A percentile compares a stretch with the other conserved stretches of the same genome.
Conservation (phyloP, 1,140 invertebrate genomes). For the Drosophila tropicalis region DNA sequence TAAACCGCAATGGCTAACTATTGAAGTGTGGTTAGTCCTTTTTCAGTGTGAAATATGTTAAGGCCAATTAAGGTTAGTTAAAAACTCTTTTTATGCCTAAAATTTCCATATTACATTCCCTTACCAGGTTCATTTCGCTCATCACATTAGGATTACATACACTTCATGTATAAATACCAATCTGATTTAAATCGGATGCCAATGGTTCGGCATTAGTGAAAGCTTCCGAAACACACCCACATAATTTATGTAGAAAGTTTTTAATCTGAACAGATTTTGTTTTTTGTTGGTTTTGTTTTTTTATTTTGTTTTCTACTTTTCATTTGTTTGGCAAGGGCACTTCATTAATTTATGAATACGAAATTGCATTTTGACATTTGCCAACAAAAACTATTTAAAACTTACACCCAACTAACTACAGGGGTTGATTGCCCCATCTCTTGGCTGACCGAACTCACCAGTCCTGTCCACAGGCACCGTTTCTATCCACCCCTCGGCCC, state of each 20-base stretch:
- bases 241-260: slow-evolving; percentile 75
- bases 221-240: slow-evolving; percentile 6
- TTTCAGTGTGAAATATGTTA: too few species aligned
- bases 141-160: slow-evolving; percentile 57
- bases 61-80: neutral
- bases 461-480: slow-evolving; percentile 28
- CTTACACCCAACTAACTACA: slow-evolving; percentile 43
- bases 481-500: too few species aligned
- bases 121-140: slow-evolving; percentile 1
- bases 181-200: slow-evolving; percentile 43
- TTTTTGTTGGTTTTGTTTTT: neutral
- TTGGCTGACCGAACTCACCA: slow-evolving; percentile 19
- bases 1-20: too few species aligned
- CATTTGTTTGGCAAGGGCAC: slow-evolving; percentile 34
- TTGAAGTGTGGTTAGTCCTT: too few species aligned
- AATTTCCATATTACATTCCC: neutral
- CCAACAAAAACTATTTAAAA: slow-evolving; percentile 79
- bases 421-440: slow-evolving; percentile 2
- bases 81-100: neutral
- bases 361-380: slow-evolving; percentile 77
- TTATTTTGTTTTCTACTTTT: slow-evolving; percentile 8
- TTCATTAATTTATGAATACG: slow-evolving; percentile 81
- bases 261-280: slow-evolving; percentile 51
- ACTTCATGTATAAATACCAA: slow-evolving; percentile 39
- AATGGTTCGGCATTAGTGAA: neutral